Conservation (phyloP, 2,797 vertebrate species). For the Rhadinocentrus ornatus region DNA sequence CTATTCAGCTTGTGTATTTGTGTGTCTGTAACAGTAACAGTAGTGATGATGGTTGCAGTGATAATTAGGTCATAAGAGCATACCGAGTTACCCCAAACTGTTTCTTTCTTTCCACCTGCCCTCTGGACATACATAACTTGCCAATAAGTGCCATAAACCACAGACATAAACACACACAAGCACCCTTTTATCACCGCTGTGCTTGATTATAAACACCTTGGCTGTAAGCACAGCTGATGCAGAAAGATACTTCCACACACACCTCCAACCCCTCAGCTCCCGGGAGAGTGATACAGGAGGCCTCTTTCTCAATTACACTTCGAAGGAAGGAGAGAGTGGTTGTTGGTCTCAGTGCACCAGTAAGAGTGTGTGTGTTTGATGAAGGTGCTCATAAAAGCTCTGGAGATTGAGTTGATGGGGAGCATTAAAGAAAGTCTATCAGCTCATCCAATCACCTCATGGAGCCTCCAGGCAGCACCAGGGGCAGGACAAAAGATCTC, state of each 20-base stretch:
- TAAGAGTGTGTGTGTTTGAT: conserved; percentile 49
- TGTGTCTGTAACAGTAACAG: conserved; percentile 40
- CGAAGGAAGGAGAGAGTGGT: conserved; percentile 16
- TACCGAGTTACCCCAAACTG: conserved; percentile 13
- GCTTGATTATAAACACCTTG: conserved; percentile 74
- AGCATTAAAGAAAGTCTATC: conserved; percentile 73
- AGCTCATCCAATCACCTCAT: conserved; percentile 63
- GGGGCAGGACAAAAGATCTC: conserved; percentile 76
- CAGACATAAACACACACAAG: conserved; percentile 59
- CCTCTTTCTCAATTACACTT: conserved; percentile 74
- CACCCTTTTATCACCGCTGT: conserved; percentile 64
- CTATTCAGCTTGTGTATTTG: conserved; percentile 36
- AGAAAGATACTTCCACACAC: conserved; percentile 41
- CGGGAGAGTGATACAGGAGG: conserved; percentile 70
- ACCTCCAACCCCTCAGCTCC: conserved; percentile 51
- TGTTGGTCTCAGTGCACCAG: conserved; percentile 24
- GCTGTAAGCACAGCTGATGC: conserved; percentile 48
- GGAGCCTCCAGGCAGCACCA: conserved; percentile 69
- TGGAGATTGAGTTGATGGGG: conserved; percentile 73
- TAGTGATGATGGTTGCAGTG: conserved; percentile 33
- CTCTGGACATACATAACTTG: conserved; percentile 34
- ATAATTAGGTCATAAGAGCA: conserved; percentile 56
- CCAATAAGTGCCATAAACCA: conserved; percentile 64
- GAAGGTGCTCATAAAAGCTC: conserved; percentile 79
- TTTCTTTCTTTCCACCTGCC: conserved; percentile 37